Evolutionary conservation across 2,888 invertebrate genomes (phyloP).

Genomic region (Scelioninae gen. 1): DNA sequence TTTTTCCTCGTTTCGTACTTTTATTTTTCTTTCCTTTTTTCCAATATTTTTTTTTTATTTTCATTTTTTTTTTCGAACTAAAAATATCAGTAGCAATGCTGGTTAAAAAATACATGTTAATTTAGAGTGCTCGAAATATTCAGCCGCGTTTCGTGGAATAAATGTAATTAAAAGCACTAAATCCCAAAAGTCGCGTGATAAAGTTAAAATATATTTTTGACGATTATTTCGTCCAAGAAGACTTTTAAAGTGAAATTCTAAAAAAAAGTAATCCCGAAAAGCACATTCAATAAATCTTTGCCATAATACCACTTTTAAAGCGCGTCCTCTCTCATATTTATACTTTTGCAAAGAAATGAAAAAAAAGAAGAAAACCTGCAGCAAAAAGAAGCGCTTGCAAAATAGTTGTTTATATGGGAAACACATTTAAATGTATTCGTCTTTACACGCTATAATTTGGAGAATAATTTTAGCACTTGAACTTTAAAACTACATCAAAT

Average conservation of each 20-base stretch:
- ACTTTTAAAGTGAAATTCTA: constrained; percentile 43
- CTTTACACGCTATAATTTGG: constrained; percentile 56
- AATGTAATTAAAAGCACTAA: constrained; percentile 60
- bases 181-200: constrained; percentile 50
- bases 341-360: constrained; percentile 32
- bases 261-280: constrained; percentile 52
- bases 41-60: too few relatives aligned
- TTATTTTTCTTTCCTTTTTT: too few relatives aligned
- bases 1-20: too few relatives aligned
- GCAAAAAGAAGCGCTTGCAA: constrained; percentile 9
- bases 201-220: constrained; percentile 52
- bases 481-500: constrained; percentile 66
- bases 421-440: constrained; percentile 57
- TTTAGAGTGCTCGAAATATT: constrained; percentile 48
- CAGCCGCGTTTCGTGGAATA: constrained; percentile 31
- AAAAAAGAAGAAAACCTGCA: not conserved
- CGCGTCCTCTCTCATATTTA: constrained; percentile 28
- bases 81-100: constrained; percentile 22
- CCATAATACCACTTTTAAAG: constrained; percentile 35
- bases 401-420: constrained; percentile 54
- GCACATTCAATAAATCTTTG: constrained; percentile 49
- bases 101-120: constrained; percentile 45
- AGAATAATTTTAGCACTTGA: constrained; percentile 65
- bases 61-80: constrained; percentile 16
- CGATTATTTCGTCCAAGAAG: constrained; percentile 38